These are phyloP conservation scores for Actenoides hombroni DNA, from an alignment of 2,113 vertebrate genomes.

Conservation along the genomic window DNA sequence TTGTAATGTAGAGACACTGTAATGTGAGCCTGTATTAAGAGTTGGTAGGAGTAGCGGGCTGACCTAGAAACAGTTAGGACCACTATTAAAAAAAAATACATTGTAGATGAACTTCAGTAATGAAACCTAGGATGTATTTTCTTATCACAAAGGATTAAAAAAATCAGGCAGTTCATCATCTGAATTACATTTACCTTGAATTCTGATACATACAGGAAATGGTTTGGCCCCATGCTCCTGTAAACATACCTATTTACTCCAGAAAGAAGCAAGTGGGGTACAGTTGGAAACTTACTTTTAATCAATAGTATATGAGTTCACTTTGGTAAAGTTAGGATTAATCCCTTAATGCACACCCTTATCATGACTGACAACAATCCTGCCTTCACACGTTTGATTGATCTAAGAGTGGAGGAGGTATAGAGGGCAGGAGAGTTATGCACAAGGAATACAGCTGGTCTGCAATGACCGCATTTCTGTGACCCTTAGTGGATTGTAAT, in stretches of 20 bases:
- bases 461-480: not conserved
- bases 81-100: not conserved
- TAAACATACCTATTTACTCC: not conserved
- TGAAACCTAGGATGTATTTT: not conserved
- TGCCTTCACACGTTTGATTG: not conserved
- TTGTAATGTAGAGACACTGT: not conserved
- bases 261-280: not conserved
- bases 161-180: not conserved
- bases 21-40: not conserved
- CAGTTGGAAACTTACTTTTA: not conserved
- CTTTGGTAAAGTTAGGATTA: not conserved
- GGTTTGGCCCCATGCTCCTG: not conserved
- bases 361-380: not conserved
- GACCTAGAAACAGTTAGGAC: not conserved
- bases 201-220: not conserved
- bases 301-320: not conserved
- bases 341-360: not conserved
- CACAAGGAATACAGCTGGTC: not conserved
- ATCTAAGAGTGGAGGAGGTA: not conserved
- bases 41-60: not conserved
- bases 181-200: not conserved
- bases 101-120: not conserved
- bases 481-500: slow-evolving; percentile 13
- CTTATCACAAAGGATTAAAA: not conserved
- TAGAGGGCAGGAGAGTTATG: not conserved